phyloP scores from a whole-genome alignment of 2,113 vertebrate species.

The Bambusicola thoracicus region DNA sequence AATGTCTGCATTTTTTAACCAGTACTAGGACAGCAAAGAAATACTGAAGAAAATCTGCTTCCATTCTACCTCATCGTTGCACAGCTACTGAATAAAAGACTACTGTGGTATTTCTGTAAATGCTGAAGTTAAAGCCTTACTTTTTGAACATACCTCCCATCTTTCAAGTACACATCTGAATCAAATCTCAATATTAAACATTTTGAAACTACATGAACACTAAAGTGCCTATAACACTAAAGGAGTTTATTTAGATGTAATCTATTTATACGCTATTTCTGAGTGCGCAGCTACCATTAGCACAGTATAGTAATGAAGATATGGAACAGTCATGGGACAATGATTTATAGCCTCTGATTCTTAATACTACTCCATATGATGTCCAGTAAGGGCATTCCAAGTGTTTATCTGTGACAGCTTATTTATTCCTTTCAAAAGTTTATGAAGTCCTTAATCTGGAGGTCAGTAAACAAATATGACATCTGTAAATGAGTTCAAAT shows the following conservation, averaged over 20 bases:
- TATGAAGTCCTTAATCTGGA: slow-evolving; percentile 57
- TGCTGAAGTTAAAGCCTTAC: neutral
- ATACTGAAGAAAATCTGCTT: neutral
- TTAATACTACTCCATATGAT: neutral
- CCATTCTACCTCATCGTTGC: neutral
- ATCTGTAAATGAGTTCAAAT: slow-evolving; percentile 47
- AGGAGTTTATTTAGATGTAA: neutral
- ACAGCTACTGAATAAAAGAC: neutral
- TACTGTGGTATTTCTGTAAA: neutral
- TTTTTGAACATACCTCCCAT: neutral
- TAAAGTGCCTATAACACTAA: neutral
- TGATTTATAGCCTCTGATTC: neutral
- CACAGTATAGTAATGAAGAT: neutral
- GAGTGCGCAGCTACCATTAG: neutral
- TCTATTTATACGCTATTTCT: neutral
- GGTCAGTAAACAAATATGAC: slow-evolving; percentile 42
- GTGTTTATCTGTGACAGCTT: neutral
- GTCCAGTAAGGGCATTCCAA: neutral
- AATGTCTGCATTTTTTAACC: neutral
- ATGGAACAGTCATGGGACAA: neutral
- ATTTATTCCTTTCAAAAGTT: slow-evolving; percentile 45
- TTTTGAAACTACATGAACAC: neutral
- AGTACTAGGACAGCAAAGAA: neutral
- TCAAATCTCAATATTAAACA: neutral
- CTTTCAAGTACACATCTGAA: neutral